Percentiles rank a stretch among this genome's conserved stretches.
These are phyloP conservation scores for Turnix velox DNA, from an alignment of 2,113 vertebrate species.

Conservation along the genomic window DNA sequence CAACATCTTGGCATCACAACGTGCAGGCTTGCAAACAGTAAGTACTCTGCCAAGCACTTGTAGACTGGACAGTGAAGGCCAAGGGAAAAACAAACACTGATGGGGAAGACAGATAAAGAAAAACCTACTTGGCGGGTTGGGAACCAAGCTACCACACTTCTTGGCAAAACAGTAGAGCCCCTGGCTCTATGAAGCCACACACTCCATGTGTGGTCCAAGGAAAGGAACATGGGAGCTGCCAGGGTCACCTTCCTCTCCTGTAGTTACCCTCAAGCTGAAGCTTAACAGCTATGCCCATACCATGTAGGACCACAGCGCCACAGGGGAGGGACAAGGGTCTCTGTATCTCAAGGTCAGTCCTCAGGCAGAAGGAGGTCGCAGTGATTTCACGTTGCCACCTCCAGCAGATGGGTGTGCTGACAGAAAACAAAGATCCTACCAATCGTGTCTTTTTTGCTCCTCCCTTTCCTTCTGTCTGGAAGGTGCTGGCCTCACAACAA, in stretches of 20 bases:
- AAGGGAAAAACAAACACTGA: neutral
- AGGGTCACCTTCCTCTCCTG: neutral
- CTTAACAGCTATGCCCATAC: neutral
- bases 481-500: neutral
- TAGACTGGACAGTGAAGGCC: neutral
- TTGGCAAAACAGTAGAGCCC: neutral
- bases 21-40: neutral
- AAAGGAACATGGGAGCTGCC: accelerated
- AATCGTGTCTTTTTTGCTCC: accelerated
- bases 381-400: accelerated
- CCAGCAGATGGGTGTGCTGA: accelerated
- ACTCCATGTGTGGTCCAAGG: accelerated
- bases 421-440: neutral
- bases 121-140: accelerated
- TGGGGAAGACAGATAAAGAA: neutral
- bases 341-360: accelerated
- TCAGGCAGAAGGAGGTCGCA: neutral
- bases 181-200: neutral
- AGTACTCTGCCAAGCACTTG: neutral
- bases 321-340: neutral
- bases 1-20: neutral
- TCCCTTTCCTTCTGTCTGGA: neutral
- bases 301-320: accelerated
- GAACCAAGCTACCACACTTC: neutral
- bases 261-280: neutral